A percentile compares a stretch with the other conserved stretches of the same genome.
Evolutionary conservation across 2,113 vertebrate genomes (phyloP).

Genomic region (Stomatorhinus ivindoensis): DNA sequence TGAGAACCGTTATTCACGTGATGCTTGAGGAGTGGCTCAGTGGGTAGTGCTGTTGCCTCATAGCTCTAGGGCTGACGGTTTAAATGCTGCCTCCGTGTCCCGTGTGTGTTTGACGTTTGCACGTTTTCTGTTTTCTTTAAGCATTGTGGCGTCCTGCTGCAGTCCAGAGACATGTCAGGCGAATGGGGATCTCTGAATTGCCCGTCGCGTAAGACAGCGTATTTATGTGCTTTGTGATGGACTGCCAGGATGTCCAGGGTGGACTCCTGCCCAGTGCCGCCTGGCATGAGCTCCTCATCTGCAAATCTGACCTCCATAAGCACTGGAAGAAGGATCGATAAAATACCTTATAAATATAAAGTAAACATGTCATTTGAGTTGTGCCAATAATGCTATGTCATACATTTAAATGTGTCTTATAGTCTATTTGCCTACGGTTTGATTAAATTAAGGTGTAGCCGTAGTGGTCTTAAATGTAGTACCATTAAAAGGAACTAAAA

Average conservation of each 20-base stretch:
- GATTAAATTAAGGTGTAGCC: neutral
- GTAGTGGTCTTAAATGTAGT: neutral
- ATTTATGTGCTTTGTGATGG: neutral
- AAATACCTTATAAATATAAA: neutral
- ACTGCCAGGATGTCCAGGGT: neutral
- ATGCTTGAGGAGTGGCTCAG: neutral
- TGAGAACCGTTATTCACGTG: neutral
- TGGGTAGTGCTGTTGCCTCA: neutral
- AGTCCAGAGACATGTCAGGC: neutral
- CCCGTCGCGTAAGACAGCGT: neutral
- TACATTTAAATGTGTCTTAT: neutral
- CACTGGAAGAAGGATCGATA: neutral
- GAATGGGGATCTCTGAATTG: neutral
- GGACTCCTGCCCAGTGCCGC: neutral
- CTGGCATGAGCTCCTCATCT: neutral
- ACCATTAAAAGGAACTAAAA: neutral
- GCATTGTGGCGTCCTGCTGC: neutral
- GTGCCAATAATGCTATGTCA: neutral
- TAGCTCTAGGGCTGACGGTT: neutral
- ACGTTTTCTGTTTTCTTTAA: neutral
- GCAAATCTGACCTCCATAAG: neutral
- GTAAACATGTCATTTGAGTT: neutral
- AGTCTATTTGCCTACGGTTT: neutral
- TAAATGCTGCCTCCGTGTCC: neutral
- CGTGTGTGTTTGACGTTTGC: neutral